A percentile compares a stretch with the other conserved stretches of the same genome.
Evolutionary conservation across 2,888 invertebrate genomes (phyloP).

Genomic region (Biston betularia): DNA sequence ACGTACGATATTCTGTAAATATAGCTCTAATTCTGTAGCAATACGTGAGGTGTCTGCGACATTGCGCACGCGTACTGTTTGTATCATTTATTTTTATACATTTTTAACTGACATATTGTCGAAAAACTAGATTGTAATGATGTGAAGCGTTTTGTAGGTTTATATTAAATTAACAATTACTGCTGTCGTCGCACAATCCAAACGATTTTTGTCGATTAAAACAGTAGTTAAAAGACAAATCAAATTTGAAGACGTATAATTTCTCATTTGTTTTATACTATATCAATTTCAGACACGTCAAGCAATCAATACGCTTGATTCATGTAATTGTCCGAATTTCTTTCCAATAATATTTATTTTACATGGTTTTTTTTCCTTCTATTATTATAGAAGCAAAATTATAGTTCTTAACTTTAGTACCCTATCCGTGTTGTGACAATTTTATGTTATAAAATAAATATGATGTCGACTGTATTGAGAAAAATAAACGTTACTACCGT

Average conservation of each 20-base stretch:
- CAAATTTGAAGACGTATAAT: neutral
- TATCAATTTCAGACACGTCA: neutral
- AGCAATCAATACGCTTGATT: conserved; percentile 17
- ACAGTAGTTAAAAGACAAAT: conserved; percentile 14
- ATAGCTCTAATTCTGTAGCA: conserved; percentile 64
- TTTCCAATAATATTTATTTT: conserved; percentile 20
- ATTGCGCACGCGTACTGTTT: conserved; percentile 57
- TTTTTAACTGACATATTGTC: conserved; percentile 81
- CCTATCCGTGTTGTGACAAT: conserved; percentile 26
- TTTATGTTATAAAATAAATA: conserved; percentile 51
- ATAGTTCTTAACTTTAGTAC: conserved; percentile 18
- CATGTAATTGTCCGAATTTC: conserved; percentile 22
- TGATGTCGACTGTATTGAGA: conserved; percentile 70
- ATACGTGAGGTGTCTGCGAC: conserved; percentile 57
- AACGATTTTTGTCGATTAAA: neutral
- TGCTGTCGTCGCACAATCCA: conserved; percentile 38
- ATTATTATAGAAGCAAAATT: conserved; percentile 19
- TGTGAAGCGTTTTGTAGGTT: conserved; percentile 57
- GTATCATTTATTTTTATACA: conserved; percentile 82
- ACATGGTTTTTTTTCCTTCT: conserved; percentile 18
- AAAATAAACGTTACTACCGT: conserved; percentile 65
- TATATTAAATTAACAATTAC: conserved; percentile 51
- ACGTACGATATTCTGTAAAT: conserved; percentile 79
- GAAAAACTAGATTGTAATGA: conserved; percentile 75
- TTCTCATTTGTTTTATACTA: neutral